Base-by-base conservation (phyloP, 2,113 vertebrate genomes). In the Catharus minimus region DNA sequence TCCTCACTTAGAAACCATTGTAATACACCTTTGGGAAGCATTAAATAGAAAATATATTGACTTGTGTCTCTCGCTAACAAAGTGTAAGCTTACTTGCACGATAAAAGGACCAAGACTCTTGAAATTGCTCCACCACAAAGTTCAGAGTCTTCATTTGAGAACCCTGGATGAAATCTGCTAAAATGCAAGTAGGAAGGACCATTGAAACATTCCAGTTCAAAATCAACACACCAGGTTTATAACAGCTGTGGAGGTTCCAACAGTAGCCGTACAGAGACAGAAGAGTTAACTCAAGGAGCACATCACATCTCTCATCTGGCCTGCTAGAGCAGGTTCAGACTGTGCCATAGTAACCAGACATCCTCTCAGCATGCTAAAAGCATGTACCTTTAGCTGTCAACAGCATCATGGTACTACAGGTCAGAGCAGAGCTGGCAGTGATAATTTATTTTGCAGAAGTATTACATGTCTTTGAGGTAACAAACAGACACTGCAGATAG, bases 301-400 rank as follows among this genome's bases (percentile, higher is more conserved):
- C 10, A 47, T 68, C 22, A 20, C 7, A 3, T 21, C 13, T 26
- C 24, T 60, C 0, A 0, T 11, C 19, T 28, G 36, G 5, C 17
- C 46, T 64, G 22, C 17, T 67, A 65, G 5, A 79, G 30, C 4
- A 2, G 6, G 7, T 66, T 80, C 58, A 71, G 39, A 56, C 8
- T 55, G 11, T 43, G 32, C 10, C 73, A 16, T 9, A 57, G 26
- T 5, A 89, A 72, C 28, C 20, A 68, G 15, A 5, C 20, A n/a
- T 32, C 32, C 53, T 82, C 44, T 52, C 71, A 67, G 60, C 16
- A 30, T 3, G 13, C 1, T 47, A 44, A 56, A 16, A 68, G 36
- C 21, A 30, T 8, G 3, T 6, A 10, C 15, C 2, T 82, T 53
- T 53, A 57, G 18, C 14, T 49, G 9, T 56, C 56, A 75, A 52